Evolutionary conservation across 2,113 vertebrate genomes (phyloP), one percentile per base, ranked within the genome.

Genomic region (Glaucomys volans): DNA sequence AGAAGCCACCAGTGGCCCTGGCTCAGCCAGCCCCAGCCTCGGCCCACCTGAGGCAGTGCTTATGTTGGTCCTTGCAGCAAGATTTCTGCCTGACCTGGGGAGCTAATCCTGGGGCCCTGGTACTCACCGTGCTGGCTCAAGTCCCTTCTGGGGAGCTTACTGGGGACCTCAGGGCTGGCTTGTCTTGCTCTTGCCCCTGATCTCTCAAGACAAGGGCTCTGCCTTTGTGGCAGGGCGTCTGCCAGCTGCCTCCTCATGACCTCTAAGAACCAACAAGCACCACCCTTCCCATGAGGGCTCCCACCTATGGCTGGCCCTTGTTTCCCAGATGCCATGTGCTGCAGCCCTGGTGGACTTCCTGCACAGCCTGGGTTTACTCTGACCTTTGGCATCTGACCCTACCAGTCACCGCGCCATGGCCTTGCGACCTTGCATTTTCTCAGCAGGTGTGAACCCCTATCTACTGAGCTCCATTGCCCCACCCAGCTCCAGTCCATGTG

Each of bases 401-500:
- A 24, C 52, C 1, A 0, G 20, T 18, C 14, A 50, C 42, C 2
- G 7, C 0, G 40, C 82, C 8, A 22, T 44, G 66, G 88, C 35
- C 95, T 81, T n/a, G 17, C 26, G 35, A 67, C 28, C 83, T 52
- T 87, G 72, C 59, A 54, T 67, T 93, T 94, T 74, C 90, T 90
- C 37, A 8, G 87, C 62, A 95, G 82, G 74, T 89, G 83, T 82
- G 79, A 93, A 52, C 26, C 22, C 4, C 79, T 71, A 66, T 52
- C 76, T 57, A 22, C 9, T 4, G 66, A 81, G 54, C 8, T 40
- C 32, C 17, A 7, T 2, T 0, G 1, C 42, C 67, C 14, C 67
- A 52, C 13, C 86, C 5, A 3, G 7, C 80, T 80, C 71, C 57
- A 13, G 44, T 62, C 59, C 40, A 57, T 0, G 2, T 8, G 35